These are phyloP conservation scores for Drosophila murphyi DNA, from an alignment of 1,140 invertebrate species.

Conservation along the genomic window DNA sequence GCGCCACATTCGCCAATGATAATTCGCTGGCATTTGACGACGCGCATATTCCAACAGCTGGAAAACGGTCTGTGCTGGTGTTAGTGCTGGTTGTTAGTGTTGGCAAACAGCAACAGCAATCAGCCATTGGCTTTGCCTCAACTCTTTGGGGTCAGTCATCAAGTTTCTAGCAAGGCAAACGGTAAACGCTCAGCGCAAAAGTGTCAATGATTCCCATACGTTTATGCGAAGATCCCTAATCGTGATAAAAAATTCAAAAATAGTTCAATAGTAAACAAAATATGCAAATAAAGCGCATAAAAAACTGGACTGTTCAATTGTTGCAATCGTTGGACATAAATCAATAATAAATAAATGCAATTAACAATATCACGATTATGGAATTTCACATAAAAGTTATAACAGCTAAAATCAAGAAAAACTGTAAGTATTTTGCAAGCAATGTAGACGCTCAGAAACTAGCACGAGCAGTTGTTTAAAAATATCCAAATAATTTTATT, in stretches of 20 bases:
- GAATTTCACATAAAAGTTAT: slow-evolving; percentile 18
- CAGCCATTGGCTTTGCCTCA: not conserved
- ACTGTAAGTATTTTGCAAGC: slow-evolving; percentile 14
- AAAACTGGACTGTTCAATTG: not conserved
- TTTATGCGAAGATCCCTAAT: slow-evolving; percentile 36
- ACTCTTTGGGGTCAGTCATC: slow-evolving; percentile 21
- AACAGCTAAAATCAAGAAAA: not conserved
- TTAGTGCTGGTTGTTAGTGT: not conserved
- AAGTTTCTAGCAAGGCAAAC: slow-evolving; percentile 10
- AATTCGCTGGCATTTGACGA: slow-evolving; percentile 77
- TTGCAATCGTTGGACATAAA: not conserved
- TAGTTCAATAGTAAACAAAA: not conserved
- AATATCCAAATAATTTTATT: too few species aligned
- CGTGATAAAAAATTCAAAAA: slow-evolving; percentile 20
- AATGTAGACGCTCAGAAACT: not conserved
- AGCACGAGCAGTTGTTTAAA: too few species aligned
- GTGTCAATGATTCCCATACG: not conserved
- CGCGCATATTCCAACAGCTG: slow-evolving; percentile 45
- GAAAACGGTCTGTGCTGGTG: slow-evolving; percentile 7
- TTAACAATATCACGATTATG: slow-evolving; percentile 23
- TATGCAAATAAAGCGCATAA: not conserved
- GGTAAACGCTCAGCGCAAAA: slow-evolving; percentile 13
- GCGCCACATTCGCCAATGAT: slow-evolving; percentile 76
- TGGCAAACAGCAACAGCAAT: not conserved
- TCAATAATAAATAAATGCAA: slow-evolving; percentile 1